These are phyloP conservation scores for Capromys pilorides DNA, from an alignment of 2,797 vertebrate genomes.

Conservation along the genomic window DNA sequence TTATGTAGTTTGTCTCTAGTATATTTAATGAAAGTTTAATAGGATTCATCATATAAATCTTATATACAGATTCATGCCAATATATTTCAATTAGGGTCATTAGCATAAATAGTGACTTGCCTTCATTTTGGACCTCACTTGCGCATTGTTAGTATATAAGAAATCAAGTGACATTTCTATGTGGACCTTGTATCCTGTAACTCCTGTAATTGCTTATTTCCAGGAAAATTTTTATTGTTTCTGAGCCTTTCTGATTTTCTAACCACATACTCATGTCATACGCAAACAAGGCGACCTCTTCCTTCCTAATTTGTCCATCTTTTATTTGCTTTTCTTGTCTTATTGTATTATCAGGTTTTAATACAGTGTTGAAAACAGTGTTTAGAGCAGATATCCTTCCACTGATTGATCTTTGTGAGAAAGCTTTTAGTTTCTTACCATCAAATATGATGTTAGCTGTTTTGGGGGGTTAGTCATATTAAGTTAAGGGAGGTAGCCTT, in stretches of 20 bases:
- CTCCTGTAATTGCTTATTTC: conserved; percentile 10
- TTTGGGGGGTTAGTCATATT: neutral
- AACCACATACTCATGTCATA: neutral
- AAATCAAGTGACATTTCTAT: neutral
- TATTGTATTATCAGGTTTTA: neutral
- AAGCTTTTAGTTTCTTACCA: neutral
- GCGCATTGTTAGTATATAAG: neutral
- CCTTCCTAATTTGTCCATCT: neutral
- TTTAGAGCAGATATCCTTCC: neutral
- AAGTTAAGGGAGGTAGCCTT: neutral
- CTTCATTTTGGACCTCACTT: conserved; percentile 20
- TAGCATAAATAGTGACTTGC: neutral
- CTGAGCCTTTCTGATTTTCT: conserved; percentile 13
- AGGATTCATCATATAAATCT: neutral
- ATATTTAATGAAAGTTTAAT: neutral
- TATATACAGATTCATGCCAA: neutral
- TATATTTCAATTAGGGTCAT: neutral
- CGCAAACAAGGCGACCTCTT: neutral
- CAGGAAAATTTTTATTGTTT: neutral
- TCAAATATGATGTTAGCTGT: neutral
- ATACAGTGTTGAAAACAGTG: neutral
- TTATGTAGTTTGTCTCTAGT: neutral
- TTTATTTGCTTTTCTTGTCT: neutral
- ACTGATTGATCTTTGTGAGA: neutral
- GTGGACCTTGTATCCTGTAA: neutral